Base-by-base conservation (phyloP, 2,888 invertebrate genomes). In the Andrena hattorfiana region DNA sequence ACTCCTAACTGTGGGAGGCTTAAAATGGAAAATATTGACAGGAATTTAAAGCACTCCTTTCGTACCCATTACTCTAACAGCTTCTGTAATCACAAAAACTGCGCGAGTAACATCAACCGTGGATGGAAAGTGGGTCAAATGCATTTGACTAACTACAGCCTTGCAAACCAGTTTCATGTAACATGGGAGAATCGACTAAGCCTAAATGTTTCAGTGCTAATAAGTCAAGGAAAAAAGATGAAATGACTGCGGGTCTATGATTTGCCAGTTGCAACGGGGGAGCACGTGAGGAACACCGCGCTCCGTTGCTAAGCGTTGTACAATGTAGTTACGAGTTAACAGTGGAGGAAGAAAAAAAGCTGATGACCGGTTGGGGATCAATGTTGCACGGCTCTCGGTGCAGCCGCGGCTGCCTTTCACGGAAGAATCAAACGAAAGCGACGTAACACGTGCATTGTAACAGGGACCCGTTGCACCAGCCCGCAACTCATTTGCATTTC, bases 321-420 rank as follows among this genome's bases (percentile, higher is more conserved):
- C 64, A 13, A 2, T 42, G 56, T 60, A 42, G 54, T 51, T 66
- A 62, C 72, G 63, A 63, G 62, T n/a, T 30, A 28, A 49, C 23
- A 20, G 56, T 13, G 16, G 0, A 16, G 16, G 13, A 20, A 23
- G 59, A 35, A 30, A 49, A 64, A 63, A 66, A 54, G 64, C 35
- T 30, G 64, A 59, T 72, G 68, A 73, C 73, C 81, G 74, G 81
- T 82, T 78, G 49, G 70, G 68, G 78, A 82, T 82, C 81, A 74
- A 82, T 71, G 78, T 62, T 82, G 48, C 67, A 63, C 69, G 26
- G 62, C 71, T 60, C 60, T 80, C 63, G 23, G 49, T 54, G 20
- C 51, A 23, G 56, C 48, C 56, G 20, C 62, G 56, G 56, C 28
- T 26, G 69, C 56, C 74, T 75, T 73, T 73, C 81, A 63, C 68